phyloP scores from a whole-genome alignment of 2,797 vertebrate genomes.

The Lindbergichthys nudifrons region DNA sequence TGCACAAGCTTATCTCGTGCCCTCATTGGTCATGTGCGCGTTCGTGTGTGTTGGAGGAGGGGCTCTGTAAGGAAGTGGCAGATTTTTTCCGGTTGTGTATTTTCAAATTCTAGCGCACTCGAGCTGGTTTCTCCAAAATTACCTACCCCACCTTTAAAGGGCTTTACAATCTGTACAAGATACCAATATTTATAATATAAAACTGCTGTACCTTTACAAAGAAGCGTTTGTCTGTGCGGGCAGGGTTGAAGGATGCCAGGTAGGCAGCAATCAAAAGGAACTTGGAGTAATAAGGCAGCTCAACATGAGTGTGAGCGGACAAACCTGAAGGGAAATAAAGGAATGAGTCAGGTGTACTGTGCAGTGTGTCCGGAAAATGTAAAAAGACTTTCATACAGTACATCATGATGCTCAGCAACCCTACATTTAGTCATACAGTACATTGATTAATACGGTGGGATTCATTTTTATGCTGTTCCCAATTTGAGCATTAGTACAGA shows the following conservation, averaged over 20 bases:
- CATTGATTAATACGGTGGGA: background rate
- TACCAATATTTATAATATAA: background rate
- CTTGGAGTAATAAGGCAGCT: slow-evolving; percentile 98
- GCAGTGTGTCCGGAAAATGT: background rate
- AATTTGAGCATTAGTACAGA: slow-evolving; percentile 3
- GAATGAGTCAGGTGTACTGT: background rate
- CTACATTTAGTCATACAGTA: background rate
- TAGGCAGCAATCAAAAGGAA: slow-evolving; percentile 97
- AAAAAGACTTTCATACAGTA: background rate
- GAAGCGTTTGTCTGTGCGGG: slow-evolving; percentile 96
- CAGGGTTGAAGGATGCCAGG: slow-evolving; percentile 96
- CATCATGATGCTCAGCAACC: background rate
- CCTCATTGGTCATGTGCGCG: no score
- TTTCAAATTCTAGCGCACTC: no score
- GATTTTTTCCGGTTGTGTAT: no score
- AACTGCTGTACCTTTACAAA: slow-evolving; percentile 91
- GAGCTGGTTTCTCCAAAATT: no score
- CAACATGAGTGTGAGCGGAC: slow-evolving; percentile 93
- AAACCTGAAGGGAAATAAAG: slow-evolving; percentile 61
- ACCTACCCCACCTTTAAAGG: no score
- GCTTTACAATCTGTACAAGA: background rate
- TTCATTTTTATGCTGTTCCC: background rate
- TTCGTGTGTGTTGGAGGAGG: no score
- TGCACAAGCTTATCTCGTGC: no score
- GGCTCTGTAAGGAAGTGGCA: no score